phyloP scores from a whole-genome alignment of 2,888 invertebrate genomes.

The Sinhomidia bicolor region DNA sequence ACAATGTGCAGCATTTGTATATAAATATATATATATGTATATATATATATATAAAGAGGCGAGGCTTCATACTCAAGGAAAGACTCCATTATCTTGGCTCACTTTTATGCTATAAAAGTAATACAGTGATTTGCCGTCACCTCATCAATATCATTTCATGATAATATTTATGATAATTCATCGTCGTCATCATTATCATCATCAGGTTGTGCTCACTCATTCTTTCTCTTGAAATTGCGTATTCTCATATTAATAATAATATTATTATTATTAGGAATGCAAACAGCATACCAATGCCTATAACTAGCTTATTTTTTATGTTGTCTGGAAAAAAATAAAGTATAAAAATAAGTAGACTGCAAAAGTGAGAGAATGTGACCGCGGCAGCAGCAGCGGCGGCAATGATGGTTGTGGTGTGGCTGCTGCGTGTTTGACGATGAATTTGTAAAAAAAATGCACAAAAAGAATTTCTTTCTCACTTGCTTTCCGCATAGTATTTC shows the following conservation, averaged over 20 bases:
- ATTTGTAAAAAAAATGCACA: background rate
- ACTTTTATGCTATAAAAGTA: background rate
- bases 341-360: constrained; percentile 20
- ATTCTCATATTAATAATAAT: background rate
- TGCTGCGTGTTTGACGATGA: constrained; percentile 10
- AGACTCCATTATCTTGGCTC: background rate
- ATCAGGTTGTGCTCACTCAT: no score
- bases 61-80: background rate
- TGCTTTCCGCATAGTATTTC: background rate
- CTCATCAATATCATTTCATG: constrained; percentile 65
- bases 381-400: no score
- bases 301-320: background rate
- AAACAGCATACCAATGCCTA: background rate
- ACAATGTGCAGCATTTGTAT: no score
- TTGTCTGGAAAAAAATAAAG: background rate
- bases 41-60: constrained; percentile 34
- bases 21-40: no score
- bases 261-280: background rate
- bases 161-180: constrained; percentile 63
- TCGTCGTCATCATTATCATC: background rate
- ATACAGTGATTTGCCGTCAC: constrained; percentile 52
- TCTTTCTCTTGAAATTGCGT: background rate
- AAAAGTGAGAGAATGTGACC: constrained; percentile 15
- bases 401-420: constrained; percentile 18
- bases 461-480: background rate